Percentiles rank a stretch among this genome's conserved stretches.
These are phyloP conservation scores for Bradypodion pumilum DNA, from an alignment of 2,797 vertebrate species.

Conservation along the genomic window DNA sequence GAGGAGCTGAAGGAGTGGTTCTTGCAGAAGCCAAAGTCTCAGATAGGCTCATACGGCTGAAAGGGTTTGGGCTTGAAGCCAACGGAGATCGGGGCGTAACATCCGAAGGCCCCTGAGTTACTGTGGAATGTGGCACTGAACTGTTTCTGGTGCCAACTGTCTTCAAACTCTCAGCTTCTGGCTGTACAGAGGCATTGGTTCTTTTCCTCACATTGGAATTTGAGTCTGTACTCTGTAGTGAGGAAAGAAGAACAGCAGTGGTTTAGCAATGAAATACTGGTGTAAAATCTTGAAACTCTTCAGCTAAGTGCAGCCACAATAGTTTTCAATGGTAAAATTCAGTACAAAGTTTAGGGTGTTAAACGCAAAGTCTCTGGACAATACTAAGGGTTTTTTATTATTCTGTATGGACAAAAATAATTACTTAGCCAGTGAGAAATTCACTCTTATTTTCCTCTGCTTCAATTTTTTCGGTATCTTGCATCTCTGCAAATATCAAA, in stretches of 20 bases:
- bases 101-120: conserved; percentile 77
- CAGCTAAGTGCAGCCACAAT: not conserved
- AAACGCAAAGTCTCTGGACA: not conserved
- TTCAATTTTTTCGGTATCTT: not conserved
- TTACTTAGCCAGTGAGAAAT: not conserved
- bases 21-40: conserved; percentile 81
- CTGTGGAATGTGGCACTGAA: conserved; percentile 72
- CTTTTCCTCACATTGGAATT: conserved; percentile 94
- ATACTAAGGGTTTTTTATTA: not conserved
- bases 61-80: conserved; percentile 87
- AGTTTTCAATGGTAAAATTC: conserved; percentile 13
- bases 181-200: conserved; percentile 82
- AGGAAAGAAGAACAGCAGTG: conserved; percentile 43
- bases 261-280: conserved; percentile 31
- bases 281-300: conserved; percentile 2
- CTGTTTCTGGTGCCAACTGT: conserved; percentile 82
- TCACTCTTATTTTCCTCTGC: not conserved
- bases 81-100: conserved; percentile 77
- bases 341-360: conserved; percentile 29
- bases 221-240: conserved; percentile 84
- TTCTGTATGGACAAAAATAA: not conserved
- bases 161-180: conserved; percentile 77
- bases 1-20: conserved; percentile 78
- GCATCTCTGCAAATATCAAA: not conserved
- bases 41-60: conserved; percentile 83